A percentile compares a stretch with the other conserved stretches of the same genome.
These are phyloP conservation scores for Tokudaia muenninki DNA, from an alignment of 2,797 vertebrate genomes.

Conservation along the genomic window DNA sequence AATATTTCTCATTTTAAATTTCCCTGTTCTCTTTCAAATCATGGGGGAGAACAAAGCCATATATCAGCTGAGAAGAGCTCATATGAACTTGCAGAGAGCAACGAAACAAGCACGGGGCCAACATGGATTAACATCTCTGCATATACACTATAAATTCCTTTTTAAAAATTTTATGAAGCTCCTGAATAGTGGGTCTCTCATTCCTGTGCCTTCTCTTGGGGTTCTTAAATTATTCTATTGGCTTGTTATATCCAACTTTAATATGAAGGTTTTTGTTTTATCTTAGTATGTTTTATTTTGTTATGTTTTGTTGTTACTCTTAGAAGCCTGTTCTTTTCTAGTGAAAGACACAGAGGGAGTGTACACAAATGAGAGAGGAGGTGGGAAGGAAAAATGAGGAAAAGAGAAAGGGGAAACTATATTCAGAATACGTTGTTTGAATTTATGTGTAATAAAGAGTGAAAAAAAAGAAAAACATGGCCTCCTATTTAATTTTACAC, in stretches of 20 bases:
- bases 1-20: not conserved
- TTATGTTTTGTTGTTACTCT: not conserved
- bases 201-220: not conserved
- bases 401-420: accelerated
- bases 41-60: not conserved
- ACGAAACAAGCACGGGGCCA: no score
- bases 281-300: no score
- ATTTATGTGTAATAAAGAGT: not conserved
- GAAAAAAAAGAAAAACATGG: not conserved
- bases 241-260: not conserved
- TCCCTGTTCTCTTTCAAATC: not conserved
- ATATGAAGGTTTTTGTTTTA: not conserved
- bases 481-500: not conserved
- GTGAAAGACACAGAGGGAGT: not conserved
- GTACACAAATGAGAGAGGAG: not conserved
- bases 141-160: not conserved
- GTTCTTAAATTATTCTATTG: not conserved
- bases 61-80: not conserved
- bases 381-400: not conserved
- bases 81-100: no score
- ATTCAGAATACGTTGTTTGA: not conserved
- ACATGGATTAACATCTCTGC: no score
- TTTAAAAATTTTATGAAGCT: not conserved
- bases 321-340: not conserved
- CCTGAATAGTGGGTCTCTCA: not conserved